Conservation (phyloP, 2,888 invertebrate species). For the Lymantria dispar region DNA sequence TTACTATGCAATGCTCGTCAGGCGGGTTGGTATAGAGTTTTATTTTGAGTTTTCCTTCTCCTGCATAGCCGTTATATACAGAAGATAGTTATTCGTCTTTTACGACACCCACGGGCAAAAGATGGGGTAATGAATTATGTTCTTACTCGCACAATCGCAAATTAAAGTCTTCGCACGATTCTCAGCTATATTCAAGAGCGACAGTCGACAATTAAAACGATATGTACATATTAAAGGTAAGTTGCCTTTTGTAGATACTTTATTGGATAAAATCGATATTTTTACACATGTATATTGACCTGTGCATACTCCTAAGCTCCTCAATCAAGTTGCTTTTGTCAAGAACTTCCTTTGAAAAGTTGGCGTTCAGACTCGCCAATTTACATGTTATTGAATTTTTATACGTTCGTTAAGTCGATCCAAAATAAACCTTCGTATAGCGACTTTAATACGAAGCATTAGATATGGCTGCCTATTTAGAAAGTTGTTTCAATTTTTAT, state of each 20-base stretch:
- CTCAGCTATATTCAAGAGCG: too few relatives aligned
- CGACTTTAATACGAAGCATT: conserved; percentile 5
- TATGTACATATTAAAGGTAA: not conserved
- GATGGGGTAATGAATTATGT: too few relatives aligned
- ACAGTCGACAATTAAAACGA: too few relatives aligned
- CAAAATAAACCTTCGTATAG: conserved; percentile 23
- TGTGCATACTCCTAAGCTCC: conserved; percentile 39
- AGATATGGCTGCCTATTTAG: not conserved
- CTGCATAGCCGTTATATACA: too few relatives aligned
- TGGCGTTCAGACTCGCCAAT: conserved; percentile 66
- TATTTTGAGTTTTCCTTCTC: too few relatives aligned
- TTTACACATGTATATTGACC: conserved; percentile 18
- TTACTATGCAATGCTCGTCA: too few relatives aligned
- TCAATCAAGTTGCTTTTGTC: conserved; percentile 64
- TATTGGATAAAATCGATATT: conserved; percentile 3
- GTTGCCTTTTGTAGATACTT: not conserved
- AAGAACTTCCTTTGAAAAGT: conserved; percentile 70
- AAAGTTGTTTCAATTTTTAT: not conserved
- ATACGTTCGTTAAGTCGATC: conserved; percentile 68
- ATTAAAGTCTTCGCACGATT: too few relatives aligned
- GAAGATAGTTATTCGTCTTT: too few relatives aligned
- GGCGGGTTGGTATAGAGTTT: too few relatives aligned
- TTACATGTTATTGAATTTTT: conserved; percentile 82
- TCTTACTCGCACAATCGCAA: too few relatives aligned
- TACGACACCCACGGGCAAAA: too few relatives aligned